A percentile compares a stretch with the other conserved stretches of the same genome.
Evolutionary conservation across 1,140 invertebrate species (phyloP).

Genomic region (Cherax destructor): DNA sequence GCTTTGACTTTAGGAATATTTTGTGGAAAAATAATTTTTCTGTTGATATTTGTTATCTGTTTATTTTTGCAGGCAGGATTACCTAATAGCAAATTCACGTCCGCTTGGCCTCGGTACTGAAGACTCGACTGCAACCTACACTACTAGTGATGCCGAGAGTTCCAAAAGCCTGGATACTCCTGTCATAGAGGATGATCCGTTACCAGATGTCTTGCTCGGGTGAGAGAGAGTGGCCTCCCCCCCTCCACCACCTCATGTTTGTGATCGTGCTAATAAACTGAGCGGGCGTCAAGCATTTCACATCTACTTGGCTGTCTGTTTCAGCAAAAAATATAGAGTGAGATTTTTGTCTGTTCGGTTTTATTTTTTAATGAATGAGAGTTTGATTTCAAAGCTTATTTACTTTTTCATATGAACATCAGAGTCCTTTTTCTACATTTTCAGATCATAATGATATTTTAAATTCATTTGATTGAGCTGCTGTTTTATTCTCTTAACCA

Average conservation of each 20-base stretch:
- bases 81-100: constrained; percentile 63
- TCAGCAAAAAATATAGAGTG: constrained; percentile 79
- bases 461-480: no score
- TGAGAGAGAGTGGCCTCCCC: constrained; percentile 75
- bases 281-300: constrained; percentile 76
- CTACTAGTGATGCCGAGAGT: constrained; percentile 18
- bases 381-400: background rate
- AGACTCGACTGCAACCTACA: constrained; percentile 27
- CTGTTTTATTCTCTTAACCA: no score
- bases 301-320: constrained; percentile 77
- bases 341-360: constrained; percentile 71
- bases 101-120: constrained; percentile 57
- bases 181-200: constrained; percentile 73
- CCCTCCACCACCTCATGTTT: constrained; percentile 75
- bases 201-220: constrained; percentile 75
- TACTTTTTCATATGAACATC: background rate
- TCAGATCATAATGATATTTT: no score
- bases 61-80: background rate
- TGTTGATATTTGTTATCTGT: no score
- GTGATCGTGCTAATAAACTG: constrained; percentile 75
- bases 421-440: background rate
- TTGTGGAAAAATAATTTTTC: no score
- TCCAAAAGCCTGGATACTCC: constrained; percentile 14
- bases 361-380: background rate
- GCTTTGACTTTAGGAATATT: background rate